These are phyloP conservation scores for Nephrotoma guestfalica DNA, from an alignment of 2,888 invertebrate species.

Conservation along the genomic window DNA sequence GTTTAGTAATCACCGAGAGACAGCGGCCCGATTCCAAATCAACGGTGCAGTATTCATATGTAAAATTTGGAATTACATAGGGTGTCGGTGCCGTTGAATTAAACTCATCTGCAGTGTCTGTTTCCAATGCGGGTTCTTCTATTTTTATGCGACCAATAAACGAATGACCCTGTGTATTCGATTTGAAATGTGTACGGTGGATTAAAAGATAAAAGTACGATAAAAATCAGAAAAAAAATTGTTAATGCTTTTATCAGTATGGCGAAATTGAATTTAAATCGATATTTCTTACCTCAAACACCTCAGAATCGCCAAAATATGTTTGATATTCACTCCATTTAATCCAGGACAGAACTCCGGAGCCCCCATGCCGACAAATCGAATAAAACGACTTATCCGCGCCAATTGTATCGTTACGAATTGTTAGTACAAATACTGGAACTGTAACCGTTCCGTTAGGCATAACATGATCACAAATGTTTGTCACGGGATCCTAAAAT, in stretches of 20 bases:
- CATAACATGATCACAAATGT: conserved; percentile 1
- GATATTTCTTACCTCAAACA: conserved; percentile 1
- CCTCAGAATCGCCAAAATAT: background rate
- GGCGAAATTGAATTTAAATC: background rate
- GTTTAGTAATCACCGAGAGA: background rate
- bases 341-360: background rate
- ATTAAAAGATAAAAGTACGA: background rate
- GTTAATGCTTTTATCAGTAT: background rate
- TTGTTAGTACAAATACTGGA: background rate
- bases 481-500: background rate
- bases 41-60: background rate
- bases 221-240: background rate
- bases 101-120: background rate
- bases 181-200: background rate
- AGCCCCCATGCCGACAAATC: background rate
- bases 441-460: background rate
- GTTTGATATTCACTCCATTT: background rate
- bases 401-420: background rate
- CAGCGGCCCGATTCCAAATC: background rate
- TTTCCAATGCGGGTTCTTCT: background rate
- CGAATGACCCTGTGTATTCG: background rate
- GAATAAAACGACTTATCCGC: background rate
- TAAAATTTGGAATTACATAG: background rate
- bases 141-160: background rate
- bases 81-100: background rate